Percentiles rank a stretch among this genome's conserved stretches.
These are phyloP conservation scores for Sarcophaga rosellei DNA, from an alignment of 2,888 invertebrate species.

Conservation along the genomic window DNA sequence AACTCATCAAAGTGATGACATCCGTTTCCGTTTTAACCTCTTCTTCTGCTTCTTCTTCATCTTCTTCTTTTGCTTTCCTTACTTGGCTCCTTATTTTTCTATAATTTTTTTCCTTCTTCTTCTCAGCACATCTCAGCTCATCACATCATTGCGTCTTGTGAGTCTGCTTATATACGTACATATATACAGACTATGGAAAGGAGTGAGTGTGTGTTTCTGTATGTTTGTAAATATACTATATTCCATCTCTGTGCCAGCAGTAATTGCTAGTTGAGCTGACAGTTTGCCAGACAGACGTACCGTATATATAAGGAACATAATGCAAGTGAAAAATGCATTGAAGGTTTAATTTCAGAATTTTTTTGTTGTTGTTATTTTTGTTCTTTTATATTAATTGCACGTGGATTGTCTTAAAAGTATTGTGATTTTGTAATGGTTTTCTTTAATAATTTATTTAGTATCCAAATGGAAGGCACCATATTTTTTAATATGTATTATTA, in stretches of 20 bases:
- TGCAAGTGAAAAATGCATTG: conserved; percentile 13
- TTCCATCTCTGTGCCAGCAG: neutral
- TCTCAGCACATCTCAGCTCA: neutral
- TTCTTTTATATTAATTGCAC: no score
- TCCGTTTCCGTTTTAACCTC: conserved; percentile 67
- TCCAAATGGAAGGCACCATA: no score
- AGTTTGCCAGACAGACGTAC: conserved; percentile 46
- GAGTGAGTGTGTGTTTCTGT: neutral
- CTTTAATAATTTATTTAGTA: no score
- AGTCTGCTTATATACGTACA: neutral
- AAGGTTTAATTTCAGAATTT: neutral
- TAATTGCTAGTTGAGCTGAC: conserved; percentile 40
- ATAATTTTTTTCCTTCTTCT: conserved; percentile 16
- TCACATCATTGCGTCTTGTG: neutral
- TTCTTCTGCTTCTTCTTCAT: conserved; percentile 31
- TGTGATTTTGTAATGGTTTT: no score
- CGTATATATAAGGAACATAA: conserved; percentile 2
- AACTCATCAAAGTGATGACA: conserved; percentile 73
- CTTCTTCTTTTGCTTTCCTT: no score
- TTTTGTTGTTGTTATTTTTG: neutral
- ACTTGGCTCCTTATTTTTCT: conserved; percentile 10
- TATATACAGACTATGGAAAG: no score
- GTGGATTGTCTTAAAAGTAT: neutral
- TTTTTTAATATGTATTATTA: no score
- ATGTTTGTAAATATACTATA: neutral